Evolutionary conservation across 2,797 vertebrate genomes (phyloP).

Genomic region (Clarias fuscus): DNA sequence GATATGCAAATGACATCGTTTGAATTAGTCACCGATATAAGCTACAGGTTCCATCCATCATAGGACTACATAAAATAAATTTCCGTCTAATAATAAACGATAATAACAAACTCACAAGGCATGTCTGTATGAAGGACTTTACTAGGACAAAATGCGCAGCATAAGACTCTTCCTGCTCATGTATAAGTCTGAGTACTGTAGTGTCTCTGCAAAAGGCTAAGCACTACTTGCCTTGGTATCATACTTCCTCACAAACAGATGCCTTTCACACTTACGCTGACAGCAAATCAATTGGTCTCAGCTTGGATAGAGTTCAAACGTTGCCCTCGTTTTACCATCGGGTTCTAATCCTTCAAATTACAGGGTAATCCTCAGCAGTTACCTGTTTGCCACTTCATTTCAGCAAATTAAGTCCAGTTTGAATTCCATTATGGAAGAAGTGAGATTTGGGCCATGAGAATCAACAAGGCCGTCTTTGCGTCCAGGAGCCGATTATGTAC

Average conservation of each 20-base stretch:
- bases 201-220: slow-evolving; percentile 26
- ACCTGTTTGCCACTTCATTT: slow-evolving; percentile 43
- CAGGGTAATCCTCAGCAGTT: slow-evolving; percentile 40
- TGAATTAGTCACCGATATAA: slow-evolving; percentile 26
- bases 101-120: not conserved
- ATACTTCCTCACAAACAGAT: slow-evolving; percentile 34
- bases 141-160: not conserved
- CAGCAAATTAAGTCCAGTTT: slow-evolving; percentile 43
- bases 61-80: not conserved
- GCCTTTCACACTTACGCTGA: slow-evolving; percentile 52
- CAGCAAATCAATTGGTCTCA: slow-evolving; percentile 50
- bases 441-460: slow-evolving; percentile 31
- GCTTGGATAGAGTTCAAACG: slow-evolving; percentile 41
- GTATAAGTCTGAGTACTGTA: not conserved
- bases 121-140: not conserved
- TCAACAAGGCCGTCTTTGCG: slow-evolving; percentile 7
- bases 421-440: slow-evolving; percentile 25
- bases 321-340: slow-evolving; percentile 21
- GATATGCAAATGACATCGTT: slow-evolving; percentile 11
- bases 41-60: not conserved
- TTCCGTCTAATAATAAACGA: slow-evolving; percentile 6
- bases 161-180: slow-evolving; percentile 19
- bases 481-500: not conserved
- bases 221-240: slow-evolving; percentile 34
- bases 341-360: slow-evolving; percentile 43